phyloP scores from a whole-genome alignment of 2,888 invertebrate genomes.

The Osedax fenrisi region DNA sequence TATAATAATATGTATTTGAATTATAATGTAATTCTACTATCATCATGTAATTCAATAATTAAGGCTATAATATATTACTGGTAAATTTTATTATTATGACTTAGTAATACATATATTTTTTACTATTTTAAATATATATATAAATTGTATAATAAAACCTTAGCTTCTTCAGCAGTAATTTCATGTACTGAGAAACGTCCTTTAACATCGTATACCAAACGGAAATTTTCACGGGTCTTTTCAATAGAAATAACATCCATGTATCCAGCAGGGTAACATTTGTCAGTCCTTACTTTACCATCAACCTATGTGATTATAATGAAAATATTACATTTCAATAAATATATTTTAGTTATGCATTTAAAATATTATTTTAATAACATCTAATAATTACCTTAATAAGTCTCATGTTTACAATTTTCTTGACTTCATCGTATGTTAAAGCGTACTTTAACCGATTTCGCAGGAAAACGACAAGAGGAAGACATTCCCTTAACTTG shows the following conservation, averaged over 20 bases:
- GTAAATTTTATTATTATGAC: background rate
- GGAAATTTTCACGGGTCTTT: slow-evolving; percentile 91
- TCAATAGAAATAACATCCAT: slow-evolving; percentile 99
- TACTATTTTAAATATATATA: too few relatives aligned
- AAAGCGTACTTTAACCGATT: slow-evolving; percentile 95
- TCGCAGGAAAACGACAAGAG: slow-evolving; percentile 85
- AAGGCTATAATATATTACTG: background rate
- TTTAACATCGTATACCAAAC: slow-evolving; percentile 94
- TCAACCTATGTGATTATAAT: slow-evolving; percentile 64
- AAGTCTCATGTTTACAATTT: slow-evolving; percentile 91
- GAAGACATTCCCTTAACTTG: slow-evolving; percentile 88
- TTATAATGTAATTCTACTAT: too few relatives aligned
- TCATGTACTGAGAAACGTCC: slow-evolving; percentile 93
- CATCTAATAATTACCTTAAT: slow-evolving; percentile 63
- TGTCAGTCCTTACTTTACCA: slow-evolving; percentile 91
- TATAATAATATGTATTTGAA: too few relatives aligned
- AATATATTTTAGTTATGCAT: too few relatives aligned
- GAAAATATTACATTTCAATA: background rate
- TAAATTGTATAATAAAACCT: slow-evolving; percentile 56
- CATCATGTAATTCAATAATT: too few relatives aligned
- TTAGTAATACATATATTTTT: background rate
- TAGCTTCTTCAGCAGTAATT: slow-evolving; percentile 90
- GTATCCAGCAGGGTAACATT: slow-evolving; percentile 91
- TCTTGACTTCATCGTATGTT: slow-evolving; percentile 86
- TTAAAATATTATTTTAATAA: too few relatives aligned